Percentiles rank a stretch among this genome's conserved stretches.
phyloP scores from a whole-genome alignment of 2,113 vertebrate species.

The Cyphomyrus discorhynchus region DNA sequence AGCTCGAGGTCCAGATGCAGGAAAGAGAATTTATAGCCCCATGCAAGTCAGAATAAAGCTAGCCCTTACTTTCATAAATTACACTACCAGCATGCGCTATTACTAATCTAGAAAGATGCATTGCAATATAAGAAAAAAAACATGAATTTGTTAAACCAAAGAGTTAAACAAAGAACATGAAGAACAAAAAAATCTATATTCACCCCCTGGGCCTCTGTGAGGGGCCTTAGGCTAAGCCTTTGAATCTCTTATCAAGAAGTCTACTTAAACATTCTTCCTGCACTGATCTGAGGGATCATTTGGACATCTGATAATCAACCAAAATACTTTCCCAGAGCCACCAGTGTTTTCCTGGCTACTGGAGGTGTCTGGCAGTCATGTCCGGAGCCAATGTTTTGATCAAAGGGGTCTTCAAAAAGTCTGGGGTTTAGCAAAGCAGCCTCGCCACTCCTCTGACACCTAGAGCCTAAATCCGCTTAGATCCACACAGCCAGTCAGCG shows the following conservation, averaged over 20 bases:
- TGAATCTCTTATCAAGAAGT: constrained; percentile 26
- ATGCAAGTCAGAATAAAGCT: not conserved
- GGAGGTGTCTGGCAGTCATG: not conserved
- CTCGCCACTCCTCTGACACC: not conserved
- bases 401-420: not conserved
- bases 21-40: not conserved
- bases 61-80: not conserved
- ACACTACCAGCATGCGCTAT: not conserved
- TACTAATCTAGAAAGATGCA: not conserved
- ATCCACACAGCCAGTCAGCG: not conserved
- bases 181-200: constrained; percentile 28
- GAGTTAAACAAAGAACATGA: constrained; percentile 21
- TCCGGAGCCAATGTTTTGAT: constrained; percentile 6
- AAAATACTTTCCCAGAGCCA: constrained; percentile 10
- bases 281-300: constrained; percentile 36
- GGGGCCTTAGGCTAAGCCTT: constrained; percentile 35
- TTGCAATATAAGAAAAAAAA: not conserved
- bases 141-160: constrained; percentile 21
- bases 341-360: not conserved
- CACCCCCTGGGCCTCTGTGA: constrained; percentile 16
- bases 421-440: not conserved
- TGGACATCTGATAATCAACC: constrained; percentile 44
- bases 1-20: not conserved
- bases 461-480: not conserved
- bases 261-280: constrained; percentile 36